Evolutionary conservation across 2,888 invertebrate genomes (phyloP).

Genomic region (Drosophila fulvimacula): DNA sequence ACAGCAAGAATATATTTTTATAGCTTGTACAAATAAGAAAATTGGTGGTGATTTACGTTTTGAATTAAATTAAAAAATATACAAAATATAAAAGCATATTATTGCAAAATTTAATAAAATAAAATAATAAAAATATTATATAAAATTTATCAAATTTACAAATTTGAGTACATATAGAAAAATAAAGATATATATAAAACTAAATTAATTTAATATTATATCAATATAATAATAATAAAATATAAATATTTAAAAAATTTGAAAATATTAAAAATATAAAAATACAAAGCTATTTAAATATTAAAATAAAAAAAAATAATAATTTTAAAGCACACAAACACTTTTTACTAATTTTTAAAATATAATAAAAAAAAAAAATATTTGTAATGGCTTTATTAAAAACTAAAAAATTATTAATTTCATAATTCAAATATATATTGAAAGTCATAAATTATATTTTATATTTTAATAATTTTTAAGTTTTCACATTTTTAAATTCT

Average conservation of each 20-base stretch:
- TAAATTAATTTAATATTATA: not conserved
- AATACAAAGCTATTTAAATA: not conserved
- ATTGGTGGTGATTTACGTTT: not conserved
- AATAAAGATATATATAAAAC: not conserved
- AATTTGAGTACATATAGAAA: no score
- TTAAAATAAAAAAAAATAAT: not conserved
- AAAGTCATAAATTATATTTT: no score
- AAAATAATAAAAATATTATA: not conserved
- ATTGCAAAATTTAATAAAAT: no score
- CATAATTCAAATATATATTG: no score
- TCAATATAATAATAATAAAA: not conserved
- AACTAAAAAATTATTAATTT: no score
- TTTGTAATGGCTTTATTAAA: no score
- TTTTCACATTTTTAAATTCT: no score
- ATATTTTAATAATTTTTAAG: no score
- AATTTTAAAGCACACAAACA: no score
- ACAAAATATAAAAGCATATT: not conserved
- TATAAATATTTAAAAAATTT: not conserved
- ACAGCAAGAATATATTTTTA: constrained; percentile 4
- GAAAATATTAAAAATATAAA: not conserved
- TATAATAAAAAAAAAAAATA: not conserved
- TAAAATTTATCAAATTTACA: not conserved
- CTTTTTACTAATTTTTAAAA: no score
- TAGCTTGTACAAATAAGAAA: constrained; percentile 2
- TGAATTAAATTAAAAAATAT: not conserved